These are phyloP conservation scores for Momotus momota DNA, from an alignment of 2,797 vertebrate genomes.

Conservation along the genomic window DNA sequence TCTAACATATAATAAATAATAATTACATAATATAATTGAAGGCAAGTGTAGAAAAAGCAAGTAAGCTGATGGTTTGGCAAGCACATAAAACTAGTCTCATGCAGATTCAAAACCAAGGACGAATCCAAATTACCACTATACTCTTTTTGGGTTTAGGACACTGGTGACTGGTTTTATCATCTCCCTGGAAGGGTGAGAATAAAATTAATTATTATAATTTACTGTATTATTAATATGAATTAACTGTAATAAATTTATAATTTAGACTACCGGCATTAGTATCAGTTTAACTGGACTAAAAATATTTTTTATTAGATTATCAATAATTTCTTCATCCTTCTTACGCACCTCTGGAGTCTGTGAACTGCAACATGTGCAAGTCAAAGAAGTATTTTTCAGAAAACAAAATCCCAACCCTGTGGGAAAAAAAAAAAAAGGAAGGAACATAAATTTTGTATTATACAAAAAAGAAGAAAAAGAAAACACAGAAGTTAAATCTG, in stretches of 20 bases:
- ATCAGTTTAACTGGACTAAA: neutral
- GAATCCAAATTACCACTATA: neutral
- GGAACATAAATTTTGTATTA: neutral
- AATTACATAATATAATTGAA: neutral
- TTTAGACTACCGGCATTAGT: accelerated
- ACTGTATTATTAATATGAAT: neutral
- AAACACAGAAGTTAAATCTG: neutral
- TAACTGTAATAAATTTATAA: neutral
- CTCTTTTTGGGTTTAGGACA: neutral
- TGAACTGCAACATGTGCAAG: neutral
- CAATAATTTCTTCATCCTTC: neutral
- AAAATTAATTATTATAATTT: neutral
- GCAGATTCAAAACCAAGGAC: neutral
- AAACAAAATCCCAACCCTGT: accelerated
- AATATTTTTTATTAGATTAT: neutral
- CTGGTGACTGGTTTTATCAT: neutral
- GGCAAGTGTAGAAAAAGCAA: neutral
- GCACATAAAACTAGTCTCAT: neutral
- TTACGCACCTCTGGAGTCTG: neutral
- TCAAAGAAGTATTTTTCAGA: neutral
- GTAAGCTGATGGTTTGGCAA: neutral
- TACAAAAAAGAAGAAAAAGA: neutral
- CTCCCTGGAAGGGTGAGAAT: neutral
- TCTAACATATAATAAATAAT: neutral
- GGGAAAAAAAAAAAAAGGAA: neutral